These are phyloP conservation scores for Macrobrachium rosenbergii DNA, from an alignment of 1,140 invertebrate species.

Conservation along the genomic window DNA sequence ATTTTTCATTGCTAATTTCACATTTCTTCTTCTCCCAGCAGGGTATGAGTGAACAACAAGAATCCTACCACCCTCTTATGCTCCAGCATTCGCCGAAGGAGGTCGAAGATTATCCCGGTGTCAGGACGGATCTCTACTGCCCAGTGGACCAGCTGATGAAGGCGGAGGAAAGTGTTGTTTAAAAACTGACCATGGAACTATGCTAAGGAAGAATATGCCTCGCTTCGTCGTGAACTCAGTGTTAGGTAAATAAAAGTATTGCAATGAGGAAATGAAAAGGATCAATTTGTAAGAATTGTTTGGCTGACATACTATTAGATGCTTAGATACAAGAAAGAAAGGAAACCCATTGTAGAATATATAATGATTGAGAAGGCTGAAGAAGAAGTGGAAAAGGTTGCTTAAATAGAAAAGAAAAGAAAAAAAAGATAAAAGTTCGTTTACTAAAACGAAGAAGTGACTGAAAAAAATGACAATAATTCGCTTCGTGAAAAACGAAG, in stretches of 20 bases:
- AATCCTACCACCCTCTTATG: constrained; percentile 50
- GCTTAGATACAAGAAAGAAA: no score
- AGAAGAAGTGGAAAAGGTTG: not conserved
- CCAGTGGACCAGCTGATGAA: constrained; percentile 54
- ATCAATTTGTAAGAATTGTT: no score
- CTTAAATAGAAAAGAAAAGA: not conserved
- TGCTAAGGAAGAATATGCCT: no score
- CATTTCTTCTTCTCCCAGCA: not conserved
- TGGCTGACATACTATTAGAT: no score
- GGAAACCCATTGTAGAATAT: no score
- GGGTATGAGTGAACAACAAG: constrained; percentile 1
- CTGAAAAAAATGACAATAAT: not conserved
- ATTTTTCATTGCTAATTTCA: not conserved
- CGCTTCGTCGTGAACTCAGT: no score
- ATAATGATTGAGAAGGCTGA: no score
- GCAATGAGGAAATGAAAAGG: no score
- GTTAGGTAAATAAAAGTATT: no score
- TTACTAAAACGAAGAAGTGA: not conserved
- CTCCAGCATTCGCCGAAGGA: constrained; percentile 43
- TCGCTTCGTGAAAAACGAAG: no score
- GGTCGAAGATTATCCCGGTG: constrained; percentile 27
- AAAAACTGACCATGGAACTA: not conserved
- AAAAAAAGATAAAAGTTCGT: not conserved
- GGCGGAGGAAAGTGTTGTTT: constrained; percentile 58
- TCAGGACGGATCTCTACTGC: constrained; percentile 43